phyloP scores from a whole-genome alignment of 2,888 invertebrate genomes.

The Melanchra persicariae region DNA sequence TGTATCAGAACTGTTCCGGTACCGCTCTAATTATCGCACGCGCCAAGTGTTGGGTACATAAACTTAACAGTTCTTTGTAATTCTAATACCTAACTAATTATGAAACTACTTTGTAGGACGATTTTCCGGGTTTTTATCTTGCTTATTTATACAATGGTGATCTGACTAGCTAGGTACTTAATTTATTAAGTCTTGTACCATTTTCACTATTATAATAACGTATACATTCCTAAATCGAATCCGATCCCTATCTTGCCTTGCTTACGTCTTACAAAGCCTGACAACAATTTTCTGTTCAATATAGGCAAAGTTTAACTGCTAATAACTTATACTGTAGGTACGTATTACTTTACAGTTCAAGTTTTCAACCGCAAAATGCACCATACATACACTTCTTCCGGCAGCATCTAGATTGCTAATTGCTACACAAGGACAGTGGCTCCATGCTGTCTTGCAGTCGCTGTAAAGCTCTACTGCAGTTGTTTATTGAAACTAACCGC shows the following conservation, averaged over 20 bases:
- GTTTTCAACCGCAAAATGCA: neutral
- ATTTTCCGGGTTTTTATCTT: neutral
- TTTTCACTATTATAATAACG: too few species aligned
- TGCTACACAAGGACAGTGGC: neutral
- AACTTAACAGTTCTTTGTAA: conserved; percentile 26
- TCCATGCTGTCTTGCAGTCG: conserved; percentile 17
- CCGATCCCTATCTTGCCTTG: too few species aligned
- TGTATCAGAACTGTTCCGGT: conserved; percentile 32
- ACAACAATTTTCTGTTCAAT: neutral
- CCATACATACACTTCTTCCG: neutral
- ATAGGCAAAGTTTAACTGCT: neutral
- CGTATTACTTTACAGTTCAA: neutral
- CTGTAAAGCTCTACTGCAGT: conserved; percentile 20
- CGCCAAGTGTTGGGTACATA: conserved; percentile 31
- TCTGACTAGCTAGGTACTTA: neutral
- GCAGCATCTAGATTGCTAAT: neutral
- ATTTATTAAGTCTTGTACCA: too few species aligned
- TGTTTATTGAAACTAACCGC: conserved; percentile 27
- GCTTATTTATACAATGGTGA: neutral
- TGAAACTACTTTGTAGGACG: conserved; percentile 1
- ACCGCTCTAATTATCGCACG: conserved; percentile 48
- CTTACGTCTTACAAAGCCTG: too few species aligned
- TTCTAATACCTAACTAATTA: conserved; percentile 11
- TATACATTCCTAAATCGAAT: too few species aligned
- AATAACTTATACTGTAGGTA: neutral